phyloP scores from a whole-genome alignment of 2,888 invertebrate genomes.

The Ctenicera cuprea region DNA sequence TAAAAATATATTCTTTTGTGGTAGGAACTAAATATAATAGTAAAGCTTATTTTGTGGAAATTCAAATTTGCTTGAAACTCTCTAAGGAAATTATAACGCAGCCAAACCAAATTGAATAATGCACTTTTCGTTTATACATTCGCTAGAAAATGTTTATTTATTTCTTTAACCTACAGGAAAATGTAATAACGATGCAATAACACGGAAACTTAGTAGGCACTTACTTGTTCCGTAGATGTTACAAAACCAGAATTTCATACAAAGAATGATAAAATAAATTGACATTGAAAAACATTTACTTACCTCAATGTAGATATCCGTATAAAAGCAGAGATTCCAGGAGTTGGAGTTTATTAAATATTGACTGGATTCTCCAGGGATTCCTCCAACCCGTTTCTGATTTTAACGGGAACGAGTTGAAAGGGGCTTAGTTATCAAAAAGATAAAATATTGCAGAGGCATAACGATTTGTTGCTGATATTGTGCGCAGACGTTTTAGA shows the following conservation, averaged over 20 bases:
- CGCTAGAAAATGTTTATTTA: too few relatives aligned
- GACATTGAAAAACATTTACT: constrained; percentile 26
- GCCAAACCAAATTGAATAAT: too few relatives aligned
- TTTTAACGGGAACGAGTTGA: constrained; percentile 36
- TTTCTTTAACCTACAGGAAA: too few relatives aligned
- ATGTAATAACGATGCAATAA: too few relatives aligned
- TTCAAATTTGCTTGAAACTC: too few relatives aligned
- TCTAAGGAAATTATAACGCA: too few relatives aligned
- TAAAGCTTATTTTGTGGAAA: too few relatives aligned
- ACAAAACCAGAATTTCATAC: constrained; percentile 2
- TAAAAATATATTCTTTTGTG: too few relatives aligned
- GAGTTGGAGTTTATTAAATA: constrained; percentile 34
- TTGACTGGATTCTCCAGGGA: constrained; percentile 26
- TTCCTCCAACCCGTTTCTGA: constrained; percentile 29
- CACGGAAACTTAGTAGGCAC: too few relatives aligned
- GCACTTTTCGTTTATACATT: too few relatives aligned
- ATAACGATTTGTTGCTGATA: constrained; percentile 44
- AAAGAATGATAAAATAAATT: constrained; percentile 22
- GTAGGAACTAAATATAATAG: too few relatives aligned
- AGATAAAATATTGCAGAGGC: constrained; percentile 40
- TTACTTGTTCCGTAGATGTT: too few relatives aligned
- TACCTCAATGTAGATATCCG: constrained; percentile 1
- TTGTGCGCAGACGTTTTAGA: constrained; percentile 36
- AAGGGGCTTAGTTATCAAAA: constrained; percentile 41
- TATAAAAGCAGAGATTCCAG: constrained; percentile 28